A percentile compares a stretch with the other conserved stretches of the same genome.
Conservation (phyloP, 2,113 vertebrate genomes). For the Leucosticte australis region DNA sequence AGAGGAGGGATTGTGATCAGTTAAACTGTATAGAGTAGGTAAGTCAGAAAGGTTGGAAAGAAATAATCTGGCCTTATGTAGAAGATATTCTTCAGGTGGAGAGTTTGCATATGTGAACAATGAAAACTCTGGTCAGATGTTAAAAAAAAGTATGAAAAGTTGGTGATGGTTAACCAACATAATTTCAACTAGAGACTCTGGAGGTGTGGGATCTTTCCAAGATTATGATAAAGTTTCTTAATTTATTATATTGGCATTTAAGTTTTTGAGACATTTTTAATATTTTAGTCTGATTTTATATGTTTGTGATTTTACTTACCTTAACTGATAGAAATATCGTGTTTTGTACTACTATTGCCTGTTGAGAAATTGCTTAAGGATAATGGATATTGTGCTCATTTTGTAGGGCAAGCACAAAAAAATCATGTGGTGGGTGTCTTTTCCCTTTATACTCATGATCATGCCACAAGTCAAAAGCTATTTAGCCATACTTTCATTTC, state of each 20-base stretch:
- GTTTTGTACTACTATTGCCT: not conserved
- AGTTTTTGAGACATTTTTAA: not conserved
- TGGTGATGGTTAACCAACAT: no score
- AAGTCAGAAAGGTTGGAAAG: not conserved
- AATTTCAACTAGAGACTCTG: not conserved
- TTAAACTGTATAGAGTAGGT: not conserved
- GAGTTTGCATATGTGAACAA: not conserved
- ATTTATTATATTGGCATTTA: not conserved
- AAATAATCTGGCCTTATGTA: not conserved
- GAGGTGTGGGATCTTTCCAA: not conserved
- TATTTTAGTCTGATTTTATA: not conserved
- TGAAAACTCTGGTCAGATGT: not conserved
- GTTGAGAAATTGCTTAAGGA: not conserved
- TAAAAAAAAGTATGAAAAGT: not conserved
- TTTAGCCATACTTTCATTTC: not conserved
- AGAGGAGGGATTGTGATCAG: not conserved
- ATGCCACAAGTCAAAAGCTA: not conserved
- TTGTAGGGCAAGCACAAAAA: not conserved
- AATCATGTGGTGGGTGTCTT: fast-evolving
- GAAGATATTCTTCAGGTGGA: not conserved
- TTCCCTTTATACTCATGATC: not conserved
- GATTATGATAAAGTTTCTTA: not conserved
- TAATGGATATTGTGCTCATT: not conserved
- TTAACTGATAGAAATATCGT: not conserved
- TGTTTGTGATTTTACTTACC: not conserved